Conservation (phyloP, 2,113 vertebrate species). For the Anolis sagrei region DNA sequence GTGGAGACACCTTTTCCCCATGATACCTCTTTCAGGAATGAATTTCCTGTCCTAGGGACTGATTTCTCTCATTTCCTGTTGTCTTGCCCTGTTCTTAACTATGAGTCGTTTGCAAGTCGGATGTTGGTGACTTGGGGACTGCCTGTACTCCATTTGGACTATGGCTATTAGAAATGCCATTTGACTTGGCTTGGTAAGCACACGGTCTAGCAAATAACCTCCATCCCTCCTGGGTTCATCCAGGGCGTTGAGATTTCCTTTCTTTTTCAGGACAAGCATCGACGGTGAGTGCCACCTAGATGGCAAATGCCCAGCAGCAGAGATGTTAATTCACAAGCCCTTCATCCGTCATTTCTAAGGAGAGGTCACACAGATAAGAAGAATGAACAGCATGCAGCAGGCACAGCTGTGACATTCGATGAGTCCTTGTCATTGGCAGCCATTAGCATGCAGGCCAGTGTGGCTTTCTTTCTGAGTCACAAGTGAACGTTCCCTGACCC, state of each 20-base stretch:
- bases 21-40: too few species aligned
- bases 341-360: conserved; percentile 70
- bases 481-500: conserved; percentile 68
- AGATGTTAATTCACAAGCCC: conserved; percentile 67
- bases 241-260: neutral
- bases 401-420: conserved; percentile 71
- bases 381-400: conserved; percentile 62
- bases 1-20: too few species aligned
- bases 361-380: conserved; percentile 75
- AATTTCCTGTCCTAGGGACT: too few species aligned
- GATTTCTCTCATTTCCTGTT: too few species aligned
- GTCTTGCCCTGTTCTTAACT: too few species aligned
- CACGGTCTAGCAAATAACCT: neutral
- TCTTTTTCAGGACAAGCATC: conserved; percentile 40
- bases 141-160: neutral
- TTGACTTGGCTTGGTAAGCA: neutral
- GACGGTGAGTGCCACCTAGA: conserved; percentile 53
- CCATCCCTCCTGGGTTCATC: conserved; percentile 33
- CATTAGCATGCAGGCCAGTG: conserved; percentile 74
- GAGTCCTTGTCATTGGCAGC: conserved; percentile 75
- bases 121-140: too few species aligned
- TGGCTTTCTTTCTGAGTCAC: conserved; percentile 63
- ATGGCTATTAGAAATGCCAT: neutral
- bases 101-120: too few species aligned
- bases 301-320: conserved; percentile 59